Evolutionary conservation across 2,797 vertebrate species (phyloP).

Genomic region (Macroramphosus scolopax): DNA sequence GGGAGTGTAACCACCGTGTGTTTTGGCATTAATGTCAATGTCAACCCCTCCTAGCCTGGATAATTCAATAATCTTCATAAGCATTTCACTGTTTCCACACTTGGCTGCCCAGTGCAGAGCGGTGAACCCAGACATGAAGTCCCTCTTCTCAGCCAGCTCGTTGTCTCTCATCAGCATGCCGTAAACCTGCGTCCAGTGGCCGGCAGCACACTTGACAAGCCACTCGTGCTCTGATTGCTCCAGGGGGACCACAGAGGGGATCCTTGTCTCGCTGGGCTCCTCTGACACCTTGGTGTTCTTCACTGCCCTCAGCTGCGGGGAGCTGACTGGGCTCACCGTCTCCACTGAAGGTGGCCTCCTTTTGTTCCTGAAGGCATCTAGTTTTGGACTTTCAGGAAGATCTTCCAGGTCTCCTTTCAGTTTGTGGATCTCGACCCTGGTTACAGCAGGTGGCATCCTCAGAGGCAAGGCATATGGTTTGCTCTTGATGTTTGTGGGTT

Average conservation of each 20-base stretch:
- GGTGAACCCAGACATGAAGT: constrained; percentile 92
- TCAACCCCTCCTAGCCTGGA: constrained; percentile 66
- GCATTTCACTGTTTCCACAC: constrained; percentile 83
- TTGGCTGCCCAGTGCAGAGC: constrained; percentile 94
- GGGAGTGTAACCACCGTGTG: constrained; percentile 88
- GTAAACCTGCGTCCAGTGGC: constrained; percentile 86
- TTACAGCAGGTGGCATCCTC: constrained; percentile 69
- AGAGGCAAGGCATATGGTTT: constrained; percentile 85
- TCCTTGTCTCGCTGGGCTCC: constrained; percentile 72
- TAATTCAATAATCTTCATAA: constrained; percentile 78
- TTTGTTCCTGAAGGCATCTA: constrained; percentile 27
- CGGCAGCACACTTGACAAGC: constrained; percentile 81
- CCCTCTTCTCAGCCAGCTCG: constrained; percentile 84
- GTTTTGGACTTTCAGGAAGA: constrained; percentile 7
- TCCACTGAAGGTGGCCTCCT: constrained; percentile 58
- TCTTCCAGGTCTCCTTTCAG: constrained; percentile 31
- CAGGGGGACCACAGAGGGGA: constrained; percentile 68
- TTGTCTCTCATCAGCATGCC: constrained; percentile 83
- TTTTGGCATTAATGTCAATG: constrained; percentile 81
- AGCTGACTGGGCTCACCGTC: constrained; percentile 9
- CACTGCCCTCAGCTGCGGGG: constrained; percentile 63
- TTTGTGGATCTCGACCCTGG: constrained; percentile 28
- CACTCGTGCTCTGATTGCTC: constrained; percentile 86
- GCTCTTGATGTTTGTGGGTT: constrained; percentile 19
- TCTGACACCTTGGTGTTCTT: constrained; percentile 71